phyloP scores from a whole-genome alignment of 2,113 vertebrate genomes.

The Gymnogyps californianus region DNA sequence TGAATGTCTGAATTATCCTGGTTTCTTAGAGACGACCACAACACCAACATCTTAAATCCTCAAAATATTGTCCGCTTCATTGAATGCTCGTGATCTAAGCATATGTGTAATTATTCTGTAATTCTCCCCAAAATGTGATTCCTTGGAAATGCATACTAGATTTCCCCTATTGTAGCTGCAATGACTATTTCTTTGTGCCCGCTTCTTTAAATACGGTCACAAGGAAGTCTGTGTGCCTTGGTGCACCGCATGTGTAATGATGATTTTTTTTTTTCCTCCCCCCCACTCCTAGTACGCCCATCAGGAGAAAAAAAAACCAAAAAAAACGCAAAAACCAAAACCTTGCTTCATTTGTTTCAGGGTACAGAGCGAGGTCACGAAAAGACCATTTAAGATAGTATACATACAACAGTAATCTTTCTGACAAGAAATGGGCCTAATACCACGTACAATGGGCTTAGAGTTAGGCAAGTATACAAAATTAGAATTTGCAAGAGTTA shows the following conservation, averaged over 20 bases:
- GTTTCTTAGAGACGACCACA: slow-evolving; percentile 87
- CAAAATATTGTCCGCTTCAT: slow-evolving; percentile 88
- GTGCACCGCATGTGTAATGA: slow-evolving; percentile 75
- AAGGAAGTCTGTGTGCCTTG: slow-evolving; percentile 78
- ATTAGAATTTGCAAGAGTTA: slow-evolving; percentile 64
- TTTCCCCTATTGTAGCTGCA: slow-evolving; percentile 79
- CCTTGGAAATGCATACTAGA: slow-evolving; percentile 83
- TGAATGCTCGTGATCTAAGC: slow-evolving; percentile 89
- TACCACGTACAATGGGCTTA: slow-evolving; percentile 58
- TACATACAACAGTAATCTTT: slow-evolving; percentile 68
- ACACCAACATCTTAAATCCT: slow-evolving; percentile 93
- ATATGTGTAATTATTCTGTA: slow-evolving; percentile 96
- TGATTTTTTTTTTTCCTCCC: slow-evolving; percentile 53
- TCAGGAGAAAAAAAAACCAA: neutral
- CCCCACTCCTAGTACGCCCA: neutral
- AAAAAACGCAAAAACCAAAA: neutral
- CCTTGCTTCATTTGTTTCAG: slow-evolving; percentile 69
- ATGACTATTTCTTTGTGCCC: slow-evolving; percentile 88
- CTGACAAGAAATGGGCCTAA: slow-evolving; percentile 42
- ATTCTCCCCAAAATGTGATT: slow-evolving; percentile 89
- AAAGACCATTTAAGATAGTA: slow-evolving; percentile 76
- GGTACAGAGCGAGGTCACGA: slow-evolving; percentile 68
- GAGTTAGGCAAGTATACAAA: slow-evolving; percentile 63
- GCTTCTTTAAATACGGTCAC: slow-evolving; percentile 79
- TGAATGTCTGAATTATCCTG: slow-evolving; percentile 88